Conservation (phyloP, 2,113 vertebrate genomes). For the Brachyhypopomus gauderio region DNA sequence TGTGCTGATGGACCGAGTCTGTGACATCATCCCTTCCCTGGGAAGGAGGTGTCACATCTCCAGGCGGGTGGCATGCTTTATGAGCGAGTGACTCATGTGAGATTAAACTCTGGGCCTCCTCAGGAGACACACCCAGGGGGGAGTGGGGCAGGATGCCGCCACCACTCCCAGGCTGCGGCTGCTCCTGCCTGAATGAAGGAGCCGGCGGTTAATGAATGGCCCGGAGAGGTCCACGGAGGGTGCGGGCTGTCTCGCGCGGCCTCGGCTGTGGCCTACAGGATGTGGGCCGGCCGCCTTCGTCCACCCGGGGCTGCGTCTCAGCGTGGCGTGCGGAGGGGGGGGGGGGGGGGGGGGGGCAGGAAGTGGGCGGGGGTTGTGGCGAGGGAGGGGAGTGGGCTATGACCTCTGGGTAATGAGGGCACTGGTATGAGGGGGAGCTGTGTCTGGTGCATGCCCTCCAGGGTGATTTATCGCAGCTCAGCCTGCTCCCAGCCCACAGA, state of each 20-base stretch:
- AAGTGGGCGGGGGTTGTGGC: conserved; percentile 29
- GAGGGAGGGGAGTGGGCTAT: conserved; percentile 4
- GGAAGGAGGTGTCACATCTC: conserved; percentile 27
- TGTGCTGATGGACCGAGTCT: conserved; percentile 25
- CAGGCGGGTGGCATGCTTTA: conserved; percentile 21
- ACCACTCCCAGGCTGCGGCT: conserved; percentile 22
- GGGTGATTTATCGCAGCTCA: not conserved
- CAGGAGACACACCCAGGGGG: not conserved
- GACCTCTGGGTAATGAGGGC: conserved; percentile 45
- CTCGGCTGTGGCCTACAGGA: conserved; percentile 16
- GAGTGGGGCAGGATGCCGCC: conserved; percentile 6
- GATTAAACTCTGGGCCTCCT: conserved; percentile 27
- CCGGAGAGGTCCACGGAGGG: not conserved
- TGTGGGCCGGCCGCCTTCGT: conserved; percentile 34
- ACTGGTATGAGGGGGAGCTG: conserved; percentile 14
- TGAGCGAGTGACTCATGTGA: conserved; percentile 43
- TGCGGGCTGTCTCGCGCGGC: not conserved
- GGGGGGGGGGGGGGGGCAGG: conserved; percentile 30
- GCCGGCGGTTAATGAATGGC: conserved; percentile 44
- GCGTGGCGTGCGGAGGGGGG: conserved; percentile 33
- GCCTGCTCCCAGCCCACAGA: not conserved
- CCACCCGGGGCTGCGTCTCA: conserved; percentile 26
- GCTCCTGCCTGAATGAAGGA: conserved; percentile 20
- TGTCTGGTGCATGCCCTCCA: not conserved
- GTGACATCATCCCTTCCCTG: conserved; percentile 20